Percentiles rank a stretch among this genome's conserved stretches.
phyloP scores from a whole-genome alignment of 1,140 invertebrate genomes.

The Drosophila mayri region DNA sequence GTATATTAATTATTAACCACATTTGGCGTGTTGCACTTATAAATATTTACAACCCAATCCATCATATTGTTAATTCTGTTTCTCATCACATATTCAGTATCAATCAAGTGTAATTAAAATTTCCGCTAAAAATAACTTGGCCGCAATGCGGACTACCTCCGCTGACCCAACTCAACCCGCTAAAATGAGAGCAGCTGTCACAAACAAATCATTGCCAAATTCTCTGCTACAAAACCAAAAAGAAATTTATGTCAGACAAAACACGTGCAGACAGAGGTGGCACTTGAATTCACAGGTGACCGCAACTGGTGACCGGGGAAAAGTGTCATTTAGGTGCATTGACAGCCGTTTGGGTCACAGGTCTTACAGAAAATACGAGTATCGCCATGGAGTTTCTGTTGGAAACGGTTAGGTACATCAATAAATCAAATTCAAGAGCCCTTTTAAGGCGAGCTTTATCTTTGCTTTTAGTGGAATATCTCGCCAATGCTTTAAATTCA shows the following conservation, averaged over 20 bases:
- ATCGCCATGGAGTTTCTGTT: background rate
- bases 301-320: constrained; percentile 1
- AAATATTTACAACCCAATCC: background rate
- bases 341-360: constrained; percentile 14
- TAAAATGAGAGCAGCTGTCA: constrained; percentile 18
- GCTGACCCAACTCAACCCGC: constrained; percentile 12
- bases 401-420: background rate
- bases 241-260: constrained; percentile 14
- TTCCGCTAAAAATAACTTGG: constrained; percentile 23
- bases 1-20: constrained; percentile 7
- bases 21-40: background rate
- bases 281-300: constrained; percentile 25
- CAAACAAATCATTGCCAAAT: constrained; percentile 26
- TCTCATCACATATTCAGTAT: constrained; percentile 9
- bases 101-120: constrained; percentile 22
- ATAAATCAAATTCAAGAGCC: background rate
- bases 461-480: too few species aligned
- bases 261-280: constrained; percentile 42
- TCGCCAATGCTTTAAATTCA: background rate
- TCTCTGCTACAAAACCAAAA: background rate
- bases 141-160: background rate
- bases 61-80: background rate
- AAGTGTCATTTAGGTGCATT: constrained; percentile 35
- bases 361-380: background rate
- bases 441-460: background rate